These are phyloP conservation scores for Eupithecia tripunctaria DNA, from an alignment of 2,888 invertebrate genomes.

Conservation along the genomic window DNA sequence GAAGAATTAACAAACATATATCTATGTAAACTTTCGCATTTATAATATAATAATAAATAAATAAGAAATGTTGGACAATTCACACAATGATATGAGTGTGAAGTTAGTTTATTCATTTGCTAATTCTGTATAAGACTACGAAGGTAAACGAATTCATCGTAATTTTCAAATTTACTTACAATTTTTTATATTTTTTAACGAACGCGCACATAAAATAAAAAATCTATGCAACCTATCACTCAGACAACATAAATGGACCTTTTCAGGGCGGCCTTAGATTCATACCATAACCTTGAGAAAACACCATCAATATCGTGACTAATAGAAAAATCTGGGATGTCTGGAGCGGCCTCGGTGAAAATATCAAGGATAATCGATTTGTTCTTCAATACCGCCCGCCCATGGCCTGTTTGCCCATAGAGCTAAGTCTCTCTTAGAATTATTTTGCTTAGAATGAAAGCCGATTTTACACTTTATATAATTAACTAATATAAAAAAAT, in stretches of 20 bases:
- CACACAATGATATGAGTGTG: too few relatives aligned
- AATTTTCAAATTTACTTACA: not conserved
- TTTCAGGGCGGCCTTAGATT: not conserved
- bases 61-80: too few relatives aligned
- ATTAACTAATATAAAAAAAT: too few relatives aligned
- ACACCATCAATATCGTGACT: slow-evolving; percentile 4
- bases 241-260: not conserved
- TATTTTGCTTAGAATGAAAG: not conserved
- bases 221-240: not conserved
- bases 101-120: too few relatives aligned
- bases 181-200: not conserved
- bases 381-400: not conserved
- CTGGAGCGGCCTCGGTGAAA: slow-evolving; percentile 10
- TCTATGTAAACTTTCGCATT: too few relatives aligned
- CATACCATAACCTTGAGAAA: slow-evolving; percentile 1
- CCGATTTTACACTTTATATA: too few relatives aligned
- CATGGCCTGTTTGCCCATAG: not conserved
- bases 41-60: too few relatives aligned
- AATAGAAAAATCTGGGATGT: slow-evolving; percentile 8
- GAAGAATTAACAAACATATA: too few relatives aligned
- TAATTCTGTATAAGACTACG: too few relatives aligned
- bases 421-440: not conserved
- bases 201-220: not conserved
- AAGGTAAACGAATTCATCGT: not conserved
- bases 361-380: slow-evolving; percentile 15